Evolutionary conservation across 1,140 invertebrate species (phyloP), one percentile per base, ranked within the genome.

Genomic region (Drosophila nasuta): DNA sequence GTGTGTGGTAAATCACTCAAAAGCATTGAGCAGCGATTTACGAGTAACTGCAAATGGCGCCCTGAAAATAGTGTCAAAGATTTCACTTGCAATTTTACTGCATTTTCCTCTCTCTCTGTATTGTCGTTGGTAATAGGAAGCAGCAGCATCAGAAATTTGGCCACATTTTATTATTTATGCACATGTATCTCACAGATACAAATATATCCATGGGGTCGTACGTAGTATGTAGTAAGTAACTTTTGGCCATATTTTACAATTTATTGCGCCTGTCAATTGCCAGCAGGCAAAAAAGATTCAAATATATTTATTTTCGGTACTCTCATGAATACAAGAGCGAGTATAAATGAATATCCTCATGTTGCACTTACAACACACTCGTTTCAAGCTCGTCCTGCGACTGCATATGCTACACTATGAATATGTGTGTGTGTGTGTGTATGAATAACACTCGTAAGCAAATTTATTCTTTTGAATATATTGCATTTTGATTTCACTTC

Each of bases 191-290:
- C 59, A 38, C 67, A 65, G 43, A 56, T 38, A 46, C 57, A 69
- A 35, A 57, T 67, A 11, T 13, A 56, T 62, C 25, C 43, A 17
- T 57, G 25, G 60, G 7, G 10, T 25, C 0, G 20, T 25, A 25
- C 20, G 35, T 10, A 45, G 20, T 49, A 46, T 65, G 59, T 45
- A 10, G 58, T 72, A 72, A 76, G 69, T 62, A 49, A 76, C 60
- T 79, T 79, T 79, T 76, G 77, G 66, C 74, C 80, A 89, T 88
- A 88, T 83, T 80, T 88, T 64, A 83, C 80, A 88, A 83, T 88
- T 88, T 88, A 88, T 88, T 88, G 77, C 80, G 80, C 85, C 82
- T 88, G 83, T 88, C 83, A 88, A 88, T 88, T 88, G 85, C 80
- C 78, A 71, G 66, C 58, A 65, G 73, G 56, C 57, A 82, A 63